phyloP scores from a whole-genome alignment of 2,113 vertebrate species.

The Garra rufa region DNA sequence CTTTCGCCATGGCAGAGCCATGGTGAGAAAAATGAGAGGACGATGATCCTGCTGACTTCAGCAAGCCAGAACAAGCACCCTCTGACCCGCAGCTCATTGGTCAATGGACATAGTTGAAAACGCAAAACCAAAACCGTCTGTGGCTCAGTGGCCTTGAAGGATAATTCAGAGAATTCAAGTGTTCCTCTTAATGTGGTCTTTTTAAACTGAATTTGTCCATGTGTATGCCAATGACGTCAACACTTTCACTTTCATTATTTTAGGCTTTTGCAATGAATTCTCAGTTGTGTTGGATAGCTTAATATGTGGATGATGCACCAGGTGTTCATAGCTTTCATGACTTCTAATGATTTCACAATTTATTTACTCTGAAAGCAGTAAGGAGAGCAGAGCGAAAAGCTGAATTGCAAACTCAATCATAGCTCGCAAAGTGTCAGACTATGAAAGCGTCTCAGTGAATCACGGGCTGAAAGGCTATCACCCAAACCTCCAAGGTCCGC shows the following conservation, averaged over 20 bases:
- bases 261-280: background rate
- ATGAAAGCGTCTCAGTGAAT: conserved; percentile 73
- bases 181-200: background rate
- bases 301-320: background rate
- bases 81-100: conserved; percentile 44
- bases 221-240: background rate
- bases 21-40: conserved; percentile 44
- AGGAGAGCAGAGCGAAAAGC: conserved; percentile 58
- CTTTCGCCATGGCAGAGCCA: conserved; percentile 9
- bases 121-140: conserved; percentile 25
- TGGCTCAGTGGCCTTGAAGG: conserved; percentile 5
- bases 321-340: background rate
- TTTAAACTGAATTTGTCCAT: background rate
- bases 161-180: background rate
- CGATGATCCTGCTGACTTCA: conserved; percentile 62
- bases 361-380: conserved; percentile 68
- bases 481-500: conserved; percentile 79
- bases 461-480: conserved; percentile 79
- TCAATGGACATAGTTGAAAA: conserved; percentile 46
- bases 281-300: background rate
- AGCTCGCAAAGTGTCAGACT: conserved; percentile 70
- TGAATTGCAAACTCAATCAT: conserved; percentile 78
- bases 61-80: conserved; percentile 26
- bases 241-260: background rate
- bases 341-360: conserved; percentile 69